These are phyloP conservation scores for Lepidocolaptes lacrymiger DNA, from an alignment of 2,797 vertebrate species.

Conservation along the genomic window DNA sequence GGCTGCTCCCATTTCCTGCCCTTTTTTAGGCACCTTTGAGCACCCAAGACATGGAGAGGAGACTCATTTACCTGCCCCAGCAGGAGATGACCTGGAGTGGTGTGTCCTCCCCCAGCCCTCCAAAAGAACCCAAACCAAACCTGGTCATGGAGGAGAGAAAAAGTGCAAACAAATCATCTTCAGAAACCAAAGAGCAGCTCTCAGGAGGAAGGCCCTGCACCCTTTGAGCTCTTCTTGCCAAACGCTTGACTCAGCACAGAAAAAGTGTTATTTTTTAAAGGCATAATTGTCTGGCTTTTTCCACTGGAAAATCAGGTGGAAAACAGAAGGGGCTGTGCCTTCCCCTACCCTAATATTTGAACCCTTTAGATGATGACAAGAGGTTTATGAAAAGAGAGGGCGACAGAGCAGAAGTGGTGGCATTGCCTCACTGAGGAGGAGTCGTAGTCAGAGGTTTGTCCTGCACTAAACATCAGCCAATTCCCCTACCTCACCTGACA, in stretches of 20 bases:
- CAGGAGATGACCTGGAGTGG: background rate
- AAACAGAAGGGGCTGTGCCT: background rate
- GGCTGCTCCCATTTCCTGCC: background rate
- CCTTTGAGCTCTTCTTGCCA: background rate
- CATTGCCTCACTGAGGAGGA: background rate
- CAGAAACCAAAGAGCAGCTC: background rate
- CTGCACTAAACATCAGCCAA: background rate
- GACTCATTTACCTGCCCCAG: background rate
- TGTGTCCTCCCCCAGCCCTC: background rate
- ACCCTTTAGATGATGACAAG: background rate
- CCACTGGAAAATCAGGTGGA: background rate
- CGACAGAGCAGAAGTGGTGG: background rate
- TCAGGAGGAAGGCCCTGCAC: fast-evolving
- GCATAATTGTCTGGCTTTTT: fast-evolving
- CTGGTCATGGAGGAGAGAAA: background rate
- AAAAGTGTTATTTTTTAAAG: background rate
- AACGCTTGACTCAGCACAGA: fast-evolving
- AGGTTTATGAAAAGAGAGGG: fast-evolving
- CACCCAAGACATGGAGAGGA: background rate
- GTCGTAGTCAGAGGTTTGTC: background rate
- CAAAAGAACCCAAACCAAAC: background rate
- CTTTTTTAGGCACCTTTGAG: background rate
- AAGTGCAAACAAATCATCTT: background rate
- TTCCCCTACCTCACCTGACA: fast-evolving
- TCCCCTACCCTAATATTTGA: background rate